Evolutionary conservation across 2,113 vertebrate genomes (phyloP).

Genomic region (Cryptotis parvus): DNA sequence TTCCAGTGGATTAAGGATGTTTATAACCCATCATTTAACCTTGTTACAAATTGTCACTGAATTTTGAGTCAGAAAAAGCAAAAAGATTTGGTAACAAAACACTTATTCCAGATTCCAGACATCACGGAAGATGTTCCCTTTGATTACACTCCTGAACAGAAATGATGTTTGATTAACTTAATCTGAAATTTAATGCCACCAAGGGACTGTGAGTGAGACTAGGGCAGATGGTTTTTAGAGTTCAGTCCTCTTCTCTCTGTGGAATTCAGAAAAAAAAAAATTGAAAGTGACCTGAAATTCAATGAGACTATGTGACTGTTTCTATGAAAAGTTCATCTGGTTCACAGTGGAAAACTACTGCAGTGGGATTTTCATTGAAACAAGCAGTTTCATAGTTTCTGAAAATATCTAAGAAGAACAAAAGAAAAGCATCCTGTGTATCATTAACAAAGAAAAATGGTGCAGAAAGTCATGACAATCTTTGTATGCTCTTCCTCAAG

Average conservation of each 20-base stretch:
- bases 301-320: slow-evolving; percentile 56
- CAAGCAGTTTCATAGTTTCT: not conserved
- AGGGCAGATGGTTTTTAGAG: slow-evolving; percentile 75
- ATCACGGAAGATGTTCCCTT: not conserved
- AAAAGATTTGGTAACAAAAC: slow-evolving; percentile 25
- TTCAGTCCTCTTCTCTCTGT: slow-evolving; percentile 74
- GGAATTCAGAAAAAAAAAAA: slow-evolving; percentile 71
- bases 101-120: not conserved
- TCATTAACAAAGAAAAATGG: slow-evolving; percentile 1
- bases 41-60: slow-evolving; percentile 56
- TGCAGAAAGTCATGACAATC: slow-evolving; percentile 8
- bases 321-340: slow-evolving; percentile 63
- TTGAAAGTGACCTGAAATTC: slow-evolving; percentile 81
- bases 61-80: slow-evolving; percentile 64
- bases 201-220: slow-evolving; percentile 67
- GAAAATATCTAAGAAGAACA: not conserved
- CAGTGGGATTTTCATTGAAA: slow-evolving; percentile 47
- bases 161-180: slow-evolving; percentile 6
- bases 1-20: slow-evolving; percentile 46
- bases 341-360: slow-evolving; percentile 51
- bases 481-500: not conserved
- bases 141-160: not conserved
- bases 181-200: slow-evolving; percentile 52
- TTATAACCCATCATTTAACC: slow-evolving; percentile 38
- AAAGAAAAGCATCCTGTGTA: slow-evolving; percentile 15